These are phyloP conservation scores for Umimayanthus chanpuru DNA, from an alignment of 92 coral and sea anemone genomes.

Conservation along the genomic window DNA sequence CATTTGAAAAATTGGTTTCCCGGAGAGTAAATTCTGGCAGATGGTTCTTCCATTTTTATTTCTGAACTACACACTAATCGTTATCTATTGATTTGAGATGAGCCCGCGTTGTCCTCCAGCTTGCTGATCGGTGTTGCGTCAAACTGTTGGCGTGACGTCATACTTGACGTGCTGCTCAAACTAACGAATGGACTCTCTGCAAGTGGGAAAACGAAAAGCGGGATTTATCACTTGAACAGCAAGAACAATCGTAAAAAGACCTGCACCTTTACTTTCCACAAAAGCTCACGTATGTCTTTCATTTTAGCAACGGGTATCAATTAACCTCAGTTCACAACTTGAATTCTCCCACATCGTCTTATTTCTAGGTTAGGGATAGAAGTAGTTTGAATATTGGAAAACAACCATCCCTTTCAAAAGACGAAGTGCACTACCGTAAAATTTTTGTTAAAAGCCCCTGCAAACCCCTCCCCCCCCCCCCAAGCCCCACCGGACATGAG, in stretches of 20 bases:
- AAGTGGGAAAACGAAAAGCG: not conserved
- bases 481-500: no score
- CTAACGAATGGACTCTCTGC: not conserved
- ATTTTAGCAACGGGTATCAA: not conserved
- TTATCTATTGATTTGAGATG: not conserved
- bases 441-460: no score
- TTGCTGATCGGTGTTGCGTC: not conserved
- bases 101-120: not conserved
- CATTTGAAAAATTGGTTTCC: no score
- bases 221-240: not conserved
- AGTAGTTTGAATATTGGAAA: no score
- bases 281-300: not conserved
- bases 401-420: no score
- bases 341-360: not conserved
- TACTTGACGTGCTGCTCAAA: not conserved
- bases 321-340: not conserved
- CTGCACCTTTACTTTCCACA: not conserved
- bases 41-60: no score
- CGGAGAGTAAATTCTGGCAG: no score
- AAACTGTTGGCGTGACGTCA: not conserved
- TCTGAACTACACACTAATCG: no score
- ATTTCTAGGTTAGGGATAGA: no score
- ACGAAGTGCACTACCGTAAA: no score
- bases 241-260: not conserved
- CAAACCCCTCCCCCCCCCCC: no score